Conservation (phyloP, 2,797 vertebrate genomes). For the Sphenopsis melanotis region DNA sequence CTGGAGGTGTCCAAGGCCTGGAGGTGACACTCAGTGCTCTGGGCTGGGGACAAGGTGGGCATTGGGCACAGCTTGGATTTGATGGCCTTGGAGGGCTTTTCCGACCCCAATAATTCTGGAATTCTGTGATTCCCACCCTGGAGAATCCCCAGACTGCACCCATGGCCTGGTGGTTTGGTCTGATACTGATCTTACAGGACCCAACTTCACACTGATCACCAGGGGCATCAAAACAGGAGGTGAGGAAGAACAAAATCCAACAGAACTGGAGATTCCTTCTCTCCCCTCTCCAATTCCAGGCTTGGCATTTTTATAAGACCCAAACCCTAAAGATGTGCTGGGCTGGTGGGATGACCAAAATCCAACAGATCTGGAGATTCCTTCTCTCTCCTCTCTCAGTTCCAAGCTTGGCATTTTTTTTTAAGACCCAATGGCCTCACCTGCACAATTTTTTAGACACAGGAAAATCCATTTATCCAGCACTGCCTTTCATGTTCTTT, state of each 20-base stretch:
- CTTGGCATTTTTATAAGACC: accelerated
- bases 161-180: neutral
- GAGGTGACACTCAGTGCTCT: neutral
- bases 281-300: neutral
- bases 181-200: neutral
- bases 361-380: neutral
- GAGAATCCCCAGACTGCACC: neutral
- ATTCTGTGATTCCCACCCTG: neutral
- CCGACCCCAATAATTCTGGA: neutral
- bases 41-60: neutral
- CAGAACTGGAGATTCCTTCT: neutral
- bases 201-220: accelerated
- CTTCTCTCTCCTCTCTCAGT: neutral
- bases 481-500: neutral
- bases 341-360: neutral
- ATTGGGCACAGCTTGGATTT: neutral
- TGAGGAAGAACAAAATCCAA: neutral
- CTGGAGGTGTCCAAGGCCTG: neutral
- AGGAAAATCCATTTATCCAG: neutral
- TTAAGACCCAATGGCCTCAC: neutral
- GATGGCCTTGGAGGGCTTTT: neutral
- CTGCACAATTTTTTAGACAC: neutral
- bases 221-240: neutral
- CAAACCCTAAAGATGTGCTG: neutral
- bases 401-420: neutral